Conservation (phyloP, 2,113 vertebrate species). For the Bubo scandiacus region DNA sequence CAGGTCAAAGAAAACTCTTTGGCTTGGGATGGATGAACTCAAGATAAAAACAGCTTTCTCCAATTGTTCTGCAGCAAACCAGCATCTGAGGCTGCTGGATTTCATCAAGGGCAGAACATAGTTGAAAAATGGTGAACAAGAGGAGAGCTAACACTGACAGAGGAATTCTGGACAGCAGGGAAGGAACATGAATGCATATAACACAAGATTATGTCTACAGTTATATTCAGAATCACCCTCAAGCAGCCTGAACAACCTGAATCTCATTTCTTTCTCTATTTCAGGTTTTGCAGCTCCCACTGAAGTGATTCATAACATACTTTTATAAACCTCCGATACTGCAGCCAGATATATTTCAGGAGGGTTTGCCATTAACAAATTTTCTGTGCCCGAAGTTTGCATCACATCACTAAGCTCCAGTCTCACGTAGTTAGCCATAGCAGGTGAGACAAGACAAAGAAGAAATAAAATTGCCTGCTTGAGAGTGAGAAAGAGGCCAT, state of each 20-base stretch:
- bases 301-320: neutral
- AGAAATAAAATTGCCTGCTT: neutral
- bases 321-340: neutral
- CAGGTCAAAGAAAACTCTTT: neutral
- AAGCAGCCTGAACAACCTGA: neutral
- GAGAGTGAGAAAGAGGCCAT: neutral
- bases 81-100: neutral
- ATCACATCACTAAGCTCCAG: neutral
- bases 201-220: neutral
- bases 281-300: neutral
- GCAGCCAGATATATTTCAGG: neutral
- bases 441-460: neutral
- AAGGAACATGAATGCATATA: neutral
- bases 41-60: neutral
- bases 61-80: neutral
- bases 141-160: neutral
- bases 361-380: neutral
- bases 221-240: neutral
- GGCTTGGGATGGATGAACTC: neutral
- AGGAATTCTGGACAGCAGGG: neutral
- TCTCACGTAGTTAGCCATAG: neutral
- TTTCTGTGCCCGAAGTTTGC: neutral
- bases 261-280: neutral
- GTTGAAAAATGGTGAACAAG: neutral
- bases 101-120: neutral